phyloP scores from a whole-genome alignment of 2,888 invertebrate genomes.

The Gryllus longicercus region DNA sequence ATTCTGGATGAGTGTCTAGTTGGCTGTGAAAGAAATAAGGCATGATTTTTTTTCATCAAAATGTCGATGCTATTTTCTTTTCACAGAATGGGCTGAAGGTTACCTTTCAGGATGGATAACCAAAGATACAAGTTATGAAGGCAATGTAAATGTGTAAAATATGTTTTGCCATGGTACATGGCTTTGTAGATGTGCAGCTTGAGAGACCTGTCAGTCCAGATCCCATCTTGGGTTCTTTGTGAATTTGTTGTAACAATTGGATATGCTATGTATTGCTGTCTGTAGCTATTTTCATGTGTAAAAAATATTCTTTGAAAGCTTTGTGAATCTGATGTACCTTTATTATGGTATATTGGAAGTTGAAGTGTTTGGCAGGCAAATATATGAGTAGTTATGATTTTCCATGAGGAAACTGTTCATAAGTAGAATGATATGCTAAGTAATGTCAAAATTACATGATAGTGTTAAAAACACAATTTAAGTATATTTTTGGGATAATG shows the following conservation, averaged over 20 bases:
- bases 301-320: no score
- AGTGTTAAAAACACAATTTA: no score
- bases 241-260: neutral
- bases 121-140: neutral
- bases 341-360: no score
- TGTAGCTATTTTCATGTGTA: neutral
- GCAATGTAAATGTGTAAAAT: neutral
- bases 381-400: no score
- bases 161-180: neutral
- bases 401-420: no score
- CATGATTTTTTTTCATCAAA: slow-evolving; percentile 40
- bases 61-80: neutral
- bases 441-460: no score
- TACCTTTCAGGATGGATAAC: neutral
- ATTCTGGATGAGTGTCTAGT: slow-evolving; percentile 34
- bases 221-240: neutral
- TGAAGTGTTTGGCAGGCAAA: no score
- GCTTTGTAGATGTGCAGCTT: neutral
- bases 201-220: neutral
- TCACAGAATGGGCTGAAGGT: slow-evolving; percentile 1
- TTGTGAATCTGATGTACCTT: no score
- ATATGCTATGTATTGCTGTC: neutral
- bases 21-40: slow-evolving; percentile 33
- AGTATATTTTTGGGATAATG: no score
- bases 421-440: no score